A percentile compares a stretch with the other conserved stretches of the same genome.
Evolutionary conservation across 2,888 invertebrate species (phyloP).

Genomic region (Chymomyza caudatula): DNA sequence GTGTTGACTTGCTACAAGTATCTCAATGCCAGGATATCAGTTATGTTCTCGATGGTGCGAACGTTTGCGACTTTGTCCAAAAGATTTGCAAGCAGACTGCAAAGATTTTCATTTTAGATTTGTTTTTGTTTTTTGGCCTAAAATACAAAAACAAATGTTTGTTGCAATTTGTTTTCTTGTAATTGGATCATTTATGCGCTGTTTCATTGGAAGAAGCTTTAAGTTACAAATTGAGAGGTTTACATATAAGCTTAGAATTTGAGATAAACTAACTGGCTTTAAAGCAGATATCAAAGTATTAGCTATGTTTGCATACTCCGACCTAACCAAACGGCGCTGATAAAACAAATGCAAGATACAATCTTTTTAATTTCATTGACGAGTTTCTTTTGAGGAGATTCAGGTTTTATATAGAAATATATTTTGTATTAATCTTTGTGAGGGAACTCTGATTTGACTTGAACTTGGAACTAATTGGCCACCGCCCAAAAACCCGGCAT

Average conservation of each 20-base stretch:
- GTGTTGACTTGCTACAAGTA: slow-evolving; percentile 39
- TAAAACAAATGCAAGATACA: no score
- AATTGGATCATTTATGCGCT: not conserved
- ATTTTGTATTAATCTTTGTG: no score
- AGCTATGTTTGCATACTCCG: not conserved
- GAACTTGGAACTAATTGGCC: no score
- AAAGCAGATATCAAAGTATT: no score
- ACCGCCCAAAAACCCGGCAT: no score
- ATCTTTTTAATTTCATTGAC: no score
- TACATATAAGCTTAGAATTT: not conserved
- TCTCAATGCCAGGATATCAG: slow-evolving; percentile 12
- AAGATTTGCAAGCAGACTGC: not conserved
- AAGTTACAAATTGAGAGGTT: not conserved
- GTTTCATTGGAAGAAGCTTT: not conserved
- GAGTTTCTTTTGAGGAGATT: no score
- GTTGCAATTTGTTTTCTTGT: slow-evolving; percentile 22
- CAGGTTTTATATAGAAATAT: no score
- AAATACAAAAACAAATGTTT: slow-evolving; percentile 6
- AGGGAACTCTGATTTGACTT: no score
- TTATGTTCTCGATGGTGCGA: slow-evolving; percentile 15
- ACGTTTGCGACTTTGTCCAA: no score
- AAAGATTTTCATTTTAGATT: slow-evolving; percentile 64
- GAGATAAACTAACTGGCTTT: no score
- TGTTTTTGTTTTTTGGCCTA: slow-evolving; percentile 14
- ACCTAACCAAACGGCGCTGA: not conserved